Evolutionary conservation across 1,140 invertebrate genomes (phyloP).

Genomic region (Macrobrachium rosenbergii): DNA sequence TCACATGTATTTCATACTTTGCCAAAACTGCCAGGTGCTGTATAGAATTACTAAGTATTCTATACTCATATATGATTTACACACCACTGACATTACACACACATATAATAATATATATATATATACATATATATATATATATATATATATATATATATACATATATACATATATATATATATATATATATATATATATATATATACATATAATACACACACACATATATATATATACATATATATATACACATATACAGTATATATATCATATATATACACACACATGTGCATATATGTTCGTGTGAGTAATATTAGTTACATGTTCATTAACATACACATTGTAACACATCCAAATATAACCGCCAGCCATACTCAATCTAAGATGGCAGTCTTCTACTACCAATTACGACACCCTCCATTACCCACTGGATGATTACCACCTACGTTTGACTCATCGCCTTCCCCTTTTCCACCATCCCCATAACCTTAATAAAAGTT

Average conservation of each 20-base stretch:
- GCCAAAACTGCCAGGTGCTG: too few relatives aligned
- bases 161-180: background rate
- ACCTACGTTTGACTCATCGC: too few relatives aligned
- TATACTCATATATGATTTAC: background rate
- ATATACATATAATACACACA: background rate
- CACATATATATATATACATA: background rate
- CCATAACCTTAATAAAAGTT: too few relatives aligned
- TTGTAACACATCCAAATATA: background rate
- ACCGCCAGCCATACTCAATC: too few relatives aligned
- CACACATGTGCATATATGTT: background rate
- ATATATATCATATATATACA: background rate
- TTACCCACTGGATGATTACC: too few relatives aligned
- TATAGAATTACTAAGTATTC: too few relatives aligned
- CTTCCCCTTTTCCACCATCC: too few relatives aligned
- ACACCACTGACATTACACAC: background rate
- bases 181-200: conserved; percentile 11
- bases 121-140: background rate
- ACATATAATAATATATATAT: background rate
- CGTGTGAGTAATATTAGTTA: background rate
- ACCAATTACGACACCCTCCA: too few relatives aligned
- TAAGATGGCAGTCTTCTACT: too few relatives aligned
- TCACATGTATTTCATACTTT: too few relatives aligned
- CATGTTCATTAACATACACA: background rate
- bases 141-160: background rate
- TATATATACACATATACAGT: background rate